Percentiles rank a stretch among this genome's conserved stretches.
Evolutionary conservation across 1,140 invertebrate genomes (phyloP).

Genomic region (Tetranychus urticae): DNA sequence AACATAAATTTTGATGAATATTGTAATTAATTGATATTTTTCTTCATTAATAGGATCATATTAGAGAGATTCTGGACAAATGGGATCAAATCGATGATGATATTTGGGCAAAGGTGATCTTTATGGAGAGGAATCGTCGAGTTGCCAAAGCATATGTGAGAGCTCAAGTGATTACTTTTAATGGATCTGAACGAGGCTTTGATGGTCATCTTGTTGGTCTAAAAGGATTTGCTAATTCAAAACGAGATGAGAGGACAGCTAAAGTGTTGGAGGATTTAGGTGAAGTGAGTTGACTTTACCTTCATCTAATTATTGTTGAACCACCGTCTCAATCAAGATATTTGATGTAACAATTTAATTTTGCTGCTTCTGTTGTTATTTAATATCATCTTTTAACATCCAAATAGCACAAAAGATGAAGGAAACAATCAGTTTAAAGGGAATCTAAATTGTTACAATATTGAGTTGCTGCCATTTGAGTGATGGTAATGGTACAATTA

Average conservation of each 20-base stretch:
- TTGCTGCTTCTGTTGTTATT: no score
- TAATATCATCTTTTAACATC: no score
- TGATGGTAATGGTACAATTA: no score
- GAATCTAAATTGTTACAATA: no score
- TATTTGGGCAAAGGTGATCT: background rate
- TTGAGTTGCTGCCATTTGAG: no score
- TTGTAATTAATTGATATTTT: background rate
- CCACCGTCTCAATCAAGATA: no score
- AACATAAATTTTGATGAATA: no score
- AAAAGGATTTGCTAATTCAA: background rate
- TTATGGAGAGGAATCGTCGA: background rate
- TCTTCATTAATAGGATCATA: conserved; percentile 47
- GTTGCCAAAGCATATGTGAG: background rate
- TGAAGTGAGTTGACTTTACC: background rate
- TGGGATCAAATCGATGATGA: background rate
- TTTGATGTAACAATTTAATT: no score
- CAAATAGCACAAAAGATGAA: no score
- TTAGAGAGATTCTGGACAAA: conserved; percentile 36
- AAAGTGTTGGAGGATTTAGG: background rate
- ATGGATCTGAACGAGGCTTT: background rate
- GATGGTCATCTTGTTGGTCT: background rate
- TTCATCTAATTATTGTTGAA: background rate
- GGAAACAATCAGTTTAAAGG: no score
- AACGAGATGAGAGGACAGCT: background rate
- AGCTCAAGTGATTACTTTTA: background rate